Evolutionary conservation across 2,113 vertebrate genomes (phyloP).

Genomic region (Lepidothrix coronata): DNA sequence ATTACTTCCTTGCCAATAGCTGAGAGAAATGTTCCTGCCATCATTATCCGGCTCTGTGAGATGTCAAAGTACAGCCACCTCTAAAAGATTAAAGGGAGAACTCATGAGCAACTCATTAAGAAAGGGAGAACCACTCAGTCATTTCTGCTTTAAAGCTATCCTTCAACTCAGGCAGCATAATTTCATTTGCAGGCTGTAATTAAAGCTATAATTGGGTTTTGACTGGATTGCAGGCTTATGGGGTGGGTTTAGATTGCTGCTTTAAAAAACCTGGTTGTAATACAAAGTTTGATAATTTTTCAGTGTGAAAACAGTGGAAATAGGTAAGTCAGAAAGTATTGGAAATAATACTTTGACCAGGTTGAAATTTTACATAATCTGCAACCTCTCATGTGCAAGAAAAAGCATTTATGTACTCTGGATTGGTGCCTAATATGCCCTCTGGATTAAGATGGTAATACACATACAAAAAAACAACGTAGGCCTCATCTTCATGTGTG

Average conservation of each 20-base stretch:
- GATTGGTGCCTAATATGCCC: background rate
- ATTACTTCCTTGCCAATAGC: slow-evolving; percentile 57
- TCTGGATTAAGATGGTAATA: background rate
- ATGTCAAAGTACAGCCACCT: slow-evolving; percentile 49
- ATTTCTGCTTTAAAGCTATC: slow-evolving; percentile 47
- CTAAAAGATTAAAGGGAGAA: slow-evolving; percentile 53
- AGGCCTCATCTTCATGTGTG: background rate
- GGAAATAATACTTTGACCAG: background rate
- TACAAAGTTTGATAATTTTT: background rate
- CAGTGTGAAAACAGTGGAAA: background rate
- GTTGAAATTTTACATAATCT: background rate
- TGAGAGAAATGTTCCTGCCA: slow-evolving; percentile 53
- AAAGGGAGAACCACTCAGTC: slow-evolving; percentile 22
- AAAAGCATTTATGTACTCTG: background rate
- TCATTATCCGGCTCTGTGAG: slow-evolving; percentile 15
- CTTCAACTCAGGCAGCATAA: slow-evolving; percentile 60
- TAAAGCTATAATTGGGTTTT: slow-evolving; percentile 53
- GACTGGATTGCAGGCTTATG: background rate
- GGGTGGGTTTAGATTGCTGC: background rate
- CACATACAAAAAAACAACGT: background rate
- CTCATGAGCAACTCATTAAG: slow-evolving; percentile 58
- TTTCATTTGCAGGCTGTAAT: slow-evolving; percentile 51
- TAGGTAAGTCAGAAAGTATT: background rate
- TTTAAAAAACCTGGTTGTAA: background rate
- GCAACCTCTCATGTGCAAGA: background rate